Conservation (phyloP, 2,113 vertebrate genomes). For the Ginglymostoma cirratum region DNA sequence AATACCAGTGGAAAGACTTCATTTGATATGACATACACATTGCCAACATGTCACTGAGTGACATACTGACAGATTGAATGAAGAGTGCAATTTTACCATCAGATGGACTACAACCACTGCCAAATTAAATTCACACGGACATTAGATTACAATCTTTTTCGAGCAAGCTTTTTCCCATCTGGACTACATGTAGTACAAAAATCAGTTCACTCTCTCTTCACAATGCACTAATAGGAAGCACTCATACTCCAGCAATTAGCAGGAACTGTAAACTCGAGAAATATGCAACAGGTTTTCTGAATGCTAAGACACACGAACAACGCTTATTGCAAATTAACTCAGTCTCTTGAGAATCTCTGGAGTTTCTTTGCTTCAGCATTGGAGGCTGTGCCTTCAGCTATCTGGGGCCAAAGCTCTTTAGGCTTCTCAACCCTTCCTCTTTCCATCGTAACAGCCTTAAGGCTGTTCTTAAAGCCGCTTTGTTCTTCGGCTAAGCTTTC, state of each 20-base stretch:
- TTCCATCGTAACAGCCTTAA: not conserved
- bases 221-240: not conserved
- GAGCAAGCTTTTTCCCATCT: not conserved
- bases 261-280: not conserved
- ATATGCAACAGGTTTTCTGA: not conserved
- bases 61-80: slow-evolving; percentile 11
- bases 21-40: not conserved
- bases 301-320: not conserved
- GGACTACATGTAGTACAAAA: not conserved
- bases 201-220: not conserved
- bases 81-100: slow-evolving; percentile 18
- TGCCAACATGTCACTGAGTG: slow-evolving; percentile 24
- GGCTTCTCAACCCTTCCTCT: not conserved
- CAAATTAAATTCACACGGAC: not conserved
- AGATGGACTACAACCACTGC: not conserved
- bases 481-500: not conserved
- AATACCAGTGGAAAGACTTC: not conserved
- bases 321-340: not conserved
- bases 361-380: not conserved
- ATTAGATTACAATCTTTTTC: not conserved
- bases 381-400: not conserved
- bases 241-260: not conserved
- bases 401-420: not conserved
- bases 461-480: not conserved
- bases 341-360: not conserved